Conservation (phyloP, 2,113 vertebrate species). For the Otis tarda region DNA sequence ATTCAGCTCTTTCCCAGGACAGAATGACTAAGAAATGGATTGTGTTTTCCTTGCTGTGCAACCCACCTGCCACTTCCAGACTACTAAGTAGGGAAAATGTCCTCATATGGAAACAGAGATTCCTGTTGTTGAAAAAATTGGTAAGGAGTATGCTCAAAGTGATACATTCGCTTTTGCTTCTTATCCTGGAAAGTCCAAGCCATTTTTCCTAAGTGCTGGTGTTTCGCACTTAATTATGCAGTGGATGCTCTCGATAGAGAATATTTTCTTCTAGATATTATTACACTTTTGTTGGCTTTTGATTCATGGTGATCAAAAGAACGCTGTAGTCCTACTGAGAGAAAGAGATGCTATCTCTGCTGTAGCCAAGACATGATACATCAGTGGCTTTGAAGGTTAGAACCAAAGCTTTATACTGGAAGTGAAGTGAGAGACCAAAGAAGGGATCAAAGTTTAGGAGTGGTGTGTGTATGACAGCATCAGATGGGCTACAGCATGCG, state of each 20-base stretch:
- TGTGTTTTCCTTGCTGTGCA: not conserved
- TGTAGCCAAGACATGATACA: not conserved
- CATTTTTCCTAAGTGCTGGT: not conserved
- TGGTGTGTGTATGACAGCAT: not conserved
- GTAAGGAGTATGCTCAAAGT: not conserved
- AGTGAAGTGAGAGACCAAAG: constrained; percentile 21
- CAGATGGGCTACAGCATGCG: not conserved
- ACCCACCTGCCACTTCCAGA: not conserved
- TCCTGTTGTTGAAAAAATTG: not conserved
- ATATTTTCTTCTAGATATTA: constrained; percentile 3
- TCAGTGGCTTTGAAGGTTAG: constrained; percentile 23
- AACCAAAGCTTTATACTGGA: not conserved
- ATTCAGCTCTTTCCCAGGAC: not conserved
- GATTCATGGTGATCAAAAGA: constrained; percentile 46
- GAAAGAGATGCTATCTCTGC: not conserved
- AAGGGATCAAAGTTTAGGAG: constrained; percentile 6
- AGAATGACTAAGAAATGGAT: not conserved
- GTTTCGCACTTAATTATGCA: not conserved
- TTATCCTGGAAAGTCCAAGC: not conserved
- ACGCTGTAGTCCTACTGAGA: not conserved
- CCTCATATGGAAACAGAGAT: not conserved
- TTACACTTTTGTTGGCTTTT: not conserved
- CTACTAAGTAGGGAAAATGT: not conserved
- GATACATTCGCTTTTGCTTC: not conserved
- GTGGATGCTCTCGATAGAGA: not conserved